A percentile compares a stretch with the other conserved stretches of the same genome.
These are phyloP conservation scores for Falcaria lacertinaria DNA, from an alignment of 2,888 invertebrate genomes.

Conservation along the genomic window DNA sequence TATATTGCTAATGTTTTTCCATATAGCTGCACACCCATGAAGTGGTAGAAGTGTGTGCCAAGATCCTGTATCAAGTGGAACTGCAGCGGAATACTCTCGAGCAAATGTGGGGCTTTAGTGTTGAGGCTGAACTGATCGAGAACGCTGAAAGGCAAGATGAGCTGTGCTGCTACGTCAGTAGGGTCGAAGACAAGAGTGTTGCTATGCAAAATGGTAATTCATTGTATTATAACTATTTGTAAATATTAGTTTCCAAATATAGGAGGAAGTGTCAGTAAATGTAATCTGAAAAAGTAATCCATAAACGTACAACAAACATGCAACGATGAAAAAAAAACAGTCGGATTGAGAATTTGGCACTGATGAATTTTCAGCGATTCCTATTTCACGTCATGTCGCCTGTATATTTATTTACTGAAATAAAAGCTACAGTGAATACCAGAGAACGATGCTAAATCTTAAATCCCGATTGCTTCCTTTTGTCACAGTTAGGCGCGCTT, in stretches of 20 bases:
- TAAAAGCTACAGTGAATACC: no score
- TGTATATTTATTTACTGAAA: no score
- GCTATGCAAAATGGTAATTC: slow-evolving; percentile 97
- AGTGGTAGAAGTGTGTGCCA: slow-evolving; percentile 97
- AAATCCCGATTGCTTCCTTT: slow-evolving; percentile 25
- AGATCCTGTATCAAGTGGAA: slow-evolving; percentile 97
- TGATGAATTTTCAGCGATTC: no score
- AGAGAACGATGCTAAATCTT: slow-evolving; percentile 20
- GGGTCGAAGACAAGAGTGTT: slow-evolving; percentile 96
- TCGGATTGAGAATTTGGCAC: no score
- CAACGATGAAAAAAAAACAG: no score
- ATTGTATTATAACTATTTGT: slow-evolving; percentile 8
- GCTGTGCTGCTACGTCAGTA: slow-evolving; percentile 97
- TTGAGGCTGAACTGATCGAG: slow-evolving; percentile 97
- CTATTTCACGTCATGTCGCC: no score
- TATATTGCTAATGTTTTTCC: slow-evolving; percentile 6
- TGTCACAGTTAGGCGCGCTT: slow-evolving; percentile 18
- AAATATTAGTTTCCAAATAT: no score
- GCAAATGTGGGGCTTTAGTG: slow-evolving; percentile 98
- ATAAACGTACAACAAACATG: no score
- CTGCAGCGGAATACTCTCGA: slow-evolving; percentile 93
- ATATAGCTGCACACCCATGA: slow-evolving; percentile 93
- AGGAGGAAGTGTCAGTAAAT: no score
- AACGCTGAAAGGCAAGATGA: slow-evolving; percentile 98
- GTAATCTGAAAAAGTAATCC: no score